Percentiles rank a stretch among this genome's conserved stretches.
Conservation (phyloP, 2,888 invertebrate species). For the Leucoma salicis region DNA sequence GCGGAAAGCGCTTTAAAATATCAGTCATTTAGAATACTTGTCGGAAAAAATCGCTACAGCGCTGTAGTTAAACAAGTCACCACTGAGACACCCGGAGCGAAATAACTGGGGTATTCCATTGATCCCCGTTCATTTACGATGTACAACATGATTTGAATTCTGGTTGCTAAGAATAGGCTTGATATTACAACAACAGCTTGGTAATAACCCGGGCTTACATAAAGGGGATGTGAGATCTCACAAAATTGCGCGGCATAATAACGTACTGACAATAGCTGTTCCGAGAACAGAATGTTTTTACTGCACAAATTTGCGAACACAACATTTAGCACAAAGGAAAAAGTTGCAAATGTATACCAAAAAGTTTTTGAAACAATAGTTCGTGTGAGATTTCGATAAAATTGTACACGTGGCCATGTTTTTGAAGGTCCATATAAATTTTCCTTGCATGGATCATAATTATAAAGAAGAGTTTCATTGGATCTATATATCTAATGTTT, state of each 20-base stretch:
- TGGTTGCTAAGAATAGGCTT: slow-evolving; percentile 13
- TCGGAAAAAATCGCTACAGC: slow-evolving; percentile 37
- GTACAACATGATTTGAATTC: slow-evolving; percentile 27
- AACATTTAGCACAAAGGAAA: slow-evolving; percentile 52
- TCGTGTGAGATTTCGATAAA: background rate
- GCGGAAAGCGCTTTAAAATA: slow-evolving; percentile 50
- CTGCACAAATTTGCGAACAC: slow-evolving; percentile 67
- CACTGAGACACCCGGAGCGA: slow-evolving; percentile 60
- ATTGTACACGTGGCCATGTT: background rate
- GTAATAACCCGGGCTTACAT: slow-evolving; percentile 71
- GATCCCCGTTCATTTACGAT: slow-evolving; percentile 46
- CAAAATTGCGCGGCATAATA: slow-evolving; percentile 74
- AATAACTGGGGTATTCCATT: slow-evolving; percentile 70
- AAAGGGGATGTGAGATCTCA: slow-evolving; percentile 73
- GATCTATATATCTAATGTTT: too few species aligned
- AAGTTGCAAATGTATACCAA: slow-evolving; percentile 28
- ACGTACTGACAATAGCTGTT: slow-evolving; percentile 70
- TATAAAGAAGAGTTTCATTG: too few species aligned
- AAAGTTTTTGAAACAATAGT: slow-evolving; percentile 31
- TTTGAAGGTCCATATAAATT: too few species aligned
- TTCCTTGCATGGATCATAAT: too few species aligned
- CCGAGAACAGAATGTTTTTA: slow-evolving; percentile 66
- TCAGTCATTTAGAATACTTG: slow-evolving; percentile 20
- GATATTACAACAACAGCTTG: slow-evolving; percentile 37
- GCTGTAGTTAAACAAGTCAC: slow-evolving; percentile 47